Percentiles rank a stretch among this genome's conserved stretches.
Evolutionary conservation across 1,140 invertebrate genomes (phyloP).

Genomic region (Drosophila baimaii): DNA sequence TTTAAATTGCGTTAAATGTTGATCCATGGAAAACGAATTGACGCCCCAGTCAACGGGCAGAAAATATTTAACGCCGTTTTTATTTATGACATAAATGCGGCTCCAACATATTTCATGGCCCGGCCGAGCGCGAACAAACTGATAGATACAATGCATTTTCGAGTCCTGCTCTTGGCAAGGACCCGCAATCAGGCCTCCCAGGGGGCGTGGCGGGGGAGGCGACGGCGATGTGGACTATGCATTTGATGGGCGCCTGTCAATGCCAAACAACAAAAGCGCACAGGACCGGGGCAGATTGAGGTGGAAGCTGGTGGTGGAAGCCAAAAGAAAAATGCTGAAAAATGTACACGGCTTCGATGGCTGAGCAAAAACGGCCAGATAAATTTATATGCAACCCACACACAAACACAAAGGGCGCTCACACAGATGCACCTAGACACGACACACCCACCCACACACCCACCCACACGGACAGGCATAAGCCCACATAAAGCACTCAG

Average conservation of each 20-base stretch:
- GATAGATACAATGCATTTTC: conserved; percentile 79
- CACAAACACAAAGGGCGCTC: conserved; percentile 22
- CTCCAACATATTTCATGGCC: conserved; percentile 71
- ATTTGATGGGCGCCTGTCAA: conserved; percentile 78
- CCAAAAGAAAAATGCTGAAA: conserved; percentile 68
- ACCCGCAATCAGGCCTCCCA: conserved; percentile 51
- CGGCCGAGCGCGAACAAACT: conserved; percentile 61
- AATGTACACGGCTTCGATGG: conserved; percentile 70
- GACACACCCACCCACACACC: conserved; percentile 18
- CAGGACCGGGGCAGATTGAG: conserved; percentile 38
- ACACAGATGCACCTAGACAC: conserved; percentile 13
- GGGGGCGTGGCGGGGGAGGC: conserved; percentile 20
- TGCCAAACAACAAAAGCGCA: conserved; percentile 73
- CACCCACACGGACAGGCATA: conserved; percentile 66
- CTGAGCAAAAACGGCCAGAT: conserved; percentile 64
- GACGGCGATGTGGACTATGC: conserved; percentile 26
- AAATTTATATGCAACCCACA: conserved; percentile 76
- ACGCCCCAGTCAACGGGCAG: conserved; percentile 28
- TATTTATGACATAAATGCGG: conserved; percentile 79
- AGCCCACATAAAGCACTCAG: conserved; percentile 80
- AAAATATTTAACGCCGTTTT: conserved; percentile 79
- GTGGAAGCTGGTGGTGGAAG: conserved; percentile 33
- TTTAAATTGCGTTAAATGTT: conserved; percentile 79
- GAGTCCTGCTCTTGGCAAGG: conserved; percentile 52
- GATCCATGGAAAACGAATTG: conserved; percentile 59